Percentiles rank a stretch among this genome's conserved stretches.
These are phyloP conservation scores for Ascidia mentula DNA, from an alignment of 23 tunicate species.

Conservation along the genomic window DNA sequence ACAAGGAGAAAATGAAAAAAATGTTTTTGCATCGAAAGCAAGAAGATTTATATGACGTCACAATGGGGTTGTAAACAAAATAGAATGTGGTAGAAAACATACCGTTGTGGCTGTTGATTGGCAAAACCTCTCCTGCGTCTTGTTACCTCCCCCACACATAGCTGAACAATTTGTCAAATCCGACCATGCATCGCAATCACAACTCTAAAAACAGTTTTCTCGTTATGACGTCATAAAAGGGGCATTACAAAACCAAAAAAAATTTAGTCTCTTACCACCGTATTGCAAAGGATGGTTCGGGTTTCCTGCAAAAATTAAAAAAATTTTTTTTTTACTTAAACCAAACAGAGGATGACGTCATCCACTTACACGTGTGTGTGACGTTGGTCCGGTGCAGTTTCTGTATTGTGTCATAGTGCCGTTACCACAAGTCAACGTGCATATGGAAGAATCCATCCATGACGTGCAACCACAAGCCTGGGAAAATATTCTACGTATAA, in stretches of 20 bases:
- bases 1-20: not conserved
- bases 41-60: not conserved
- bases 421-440: not conserved
- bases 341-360: not conserved
- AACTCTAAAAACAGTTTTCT: not conserved
- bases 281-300: conserved; percentile 6
- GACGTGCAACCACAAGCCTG: not conserved
- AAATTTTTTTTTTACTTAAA: not conserved
- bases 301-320: conserved; percentile 21
- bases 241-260: not conserved
- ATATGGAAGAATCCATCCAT: not conserved
- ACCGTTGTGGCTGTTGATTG: not conserved
- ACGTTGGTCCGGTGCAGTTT: not conserved
- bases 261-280: conserved; percentile 5
- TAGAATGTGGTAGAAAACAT: no score
- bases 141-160: not conserved
- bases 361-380: not conserved
- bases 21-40: not conserved
- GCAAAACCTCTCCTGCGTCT: conserved; percentile 5
- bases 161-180: not conserved
- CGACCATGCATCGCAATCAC: not conserved
- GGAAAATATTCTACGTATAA: no score
- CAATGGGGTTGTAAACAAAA: no score
- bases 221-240: not conserved
- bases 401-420: not conserved